These are phyloP conservation scores for Gambusia affinis DNA, from an alignment of 2,113 vertebrate genomes.

Conservation along the genomic window DNA sequence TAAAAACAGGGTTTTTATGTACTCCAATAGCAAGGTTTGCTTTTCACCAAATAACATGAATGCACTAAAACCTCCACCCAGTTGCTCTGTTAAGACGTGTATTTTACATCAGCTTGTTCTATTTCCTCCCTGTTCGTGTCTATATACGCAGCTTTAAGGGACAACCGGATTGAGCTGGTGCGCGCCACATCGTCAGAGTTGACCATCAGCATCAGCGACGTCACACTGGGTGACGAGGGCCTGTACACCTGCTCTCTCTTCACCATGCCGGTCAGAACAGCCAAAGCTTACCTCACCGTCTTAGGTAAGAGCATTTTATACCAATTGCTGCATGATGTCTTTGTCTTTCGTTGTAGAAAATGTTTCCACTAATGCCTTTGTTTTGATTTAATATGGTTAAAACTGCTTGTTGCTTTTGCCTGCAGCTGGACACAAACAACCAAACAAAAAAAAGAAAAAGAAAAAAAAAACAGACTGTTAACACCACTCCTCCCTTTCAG, in stretches of 20 bases:
- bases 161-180: conserved; percentile 96
- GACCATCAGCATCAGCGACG: conserved; percentile 95
- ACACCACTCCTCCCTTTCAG: conserved; percentile 4
- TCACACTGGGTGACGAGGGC: conserved; percentile 92
- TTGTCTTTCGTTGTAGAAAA: not conserved
- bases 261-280: conserved; percentile 98
- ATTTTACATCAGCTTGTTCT: not conserved
- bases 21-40: not conserved
- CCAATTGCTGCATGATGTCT: not conserved
- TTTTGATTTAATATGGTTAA: not conserved
- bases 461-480: conserved; percentile 8
- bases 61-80: not conserved
- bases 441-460: not conserved
- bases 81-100: not conserved
- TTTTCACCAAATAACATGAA: not conserved
- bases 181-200: conserved; percentile 92
- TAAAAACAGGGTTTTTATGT: not conserved
- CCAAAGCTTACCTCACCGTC: conserved; percentile 96
- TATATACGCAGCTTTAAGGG: conserved; percentile 87
- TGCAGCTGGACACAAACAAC: conserved; percentile 14
- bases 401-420: conserved; percentile 19
- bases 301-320: conserved; percentile 83
- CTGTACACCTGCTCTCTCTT: conserved; percentile 98
- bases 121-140: conserved; percentile 19
- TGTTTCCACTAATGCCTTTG: not conserved